Base-by-base conservation (phyloP, 2,797 vertebrate genomes). In the Orestias chungarensis region DNA sequence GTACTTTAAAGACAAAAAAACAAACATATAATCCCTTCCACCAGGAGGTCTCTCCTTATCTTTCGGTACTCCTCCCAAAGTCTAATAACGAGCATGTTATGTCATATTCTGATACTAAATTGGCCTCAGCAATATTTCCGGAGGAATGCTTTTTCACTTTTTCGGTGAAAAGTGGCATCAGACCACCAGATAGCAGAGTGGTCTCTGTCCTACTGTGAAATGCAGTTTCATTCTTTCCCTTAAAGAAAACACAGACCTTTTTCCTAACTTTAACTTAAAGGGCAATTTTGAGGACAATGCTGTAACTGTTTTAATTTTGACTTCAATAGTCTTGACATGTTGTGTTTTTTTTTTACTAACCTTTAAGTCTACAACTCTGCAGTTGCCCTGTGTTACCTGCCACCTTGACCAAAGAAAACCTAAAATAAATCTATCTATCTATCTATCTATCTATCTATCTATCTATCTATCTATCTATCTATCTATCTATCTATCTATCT, bases 51-150 rank as follows among this genome's bases (percentile, higher is more conserved):
- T 54, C 52, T 57, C 54, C 31, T 35, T 31, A 12, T n/a, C 31
- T n/a, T 33, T 61, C 11, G 33, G 18, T 61, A 8, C 20, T 35
- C 31, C 33, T 61, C 33, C 33, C 18, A 61, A 31, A 23, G 18
- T 61, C 33, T 61, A 61, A 35, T 62, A 62, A 40, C 59, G 40
- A 38, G 59, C 33, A 57, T 62, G 35, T 62, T 40, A 40, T 62
- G 59, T 62, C 59, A n/a, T 31, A 61, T 40, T 1, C 10, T 38
- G 35, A 38, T 40, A n/a, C 35, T 3, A 12, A 62, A 62, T 62
- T 14, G 3, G n/a, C 59, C 23, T 62, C 25, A 14, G 59, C 23
- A 62, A 38, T 62, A 62, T 42, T 44, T 27, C 25, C 18, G 33
- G 18, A 47, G 44, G n/a, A 25, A 43, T 15, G 20, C 31, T n/a